Conservation (phyloP, 2,113 vertebrate genomes). For the Thunnus thynnus region DNA sequence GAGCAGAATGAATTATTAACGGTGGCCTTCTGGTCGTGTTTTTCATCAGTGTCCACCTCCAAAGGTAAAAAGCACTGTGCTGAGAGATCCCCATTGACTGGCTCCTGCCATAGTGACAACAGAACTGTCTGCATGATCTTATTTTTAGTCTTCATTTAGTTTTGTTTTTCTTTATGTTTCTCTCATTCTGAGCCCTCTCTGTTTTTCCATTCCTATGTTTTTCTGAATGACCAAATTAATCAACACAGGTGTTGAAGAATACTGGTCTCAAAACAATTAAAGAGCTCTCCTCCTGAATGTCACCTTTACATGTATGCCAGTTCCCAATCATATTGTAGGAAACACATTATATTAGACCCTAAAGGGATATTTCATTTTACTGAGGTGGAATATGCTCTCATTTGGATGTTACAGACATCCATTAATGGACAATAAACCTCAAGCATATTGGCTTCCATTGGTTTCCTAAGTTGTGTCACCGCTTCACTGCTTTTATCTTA, state of each 20-base stretch:
- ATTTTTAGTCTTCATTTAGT: slow-evolving; percentile 9
- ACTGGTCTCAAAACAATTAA: slow-evolving; percentile 34
- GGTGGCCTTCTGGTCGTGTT: slow-evolving; percentile 81
- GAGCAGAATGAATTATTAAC: slow-evolving; percentile 82
- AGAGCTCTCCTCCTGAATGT: neutral
- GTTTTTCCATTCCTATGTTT: slow-evolving; percentile 5
- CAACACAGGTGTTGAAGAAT: neutral
- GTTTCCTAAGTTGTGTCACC: neutral
- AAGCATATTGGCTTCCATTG: neutral
- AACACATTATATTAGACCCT: neutral
- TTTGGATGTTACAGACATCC: neutral
- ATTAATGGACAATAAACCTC: neutral
- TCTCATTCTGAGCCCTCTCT: slow-evolving; percentile 5
- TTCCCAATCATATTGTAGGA: neutral
- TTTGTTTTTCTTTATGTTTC: slow-evolving; percentile 16
- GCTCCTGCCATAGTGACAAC: slow-evolving; percentile 38
- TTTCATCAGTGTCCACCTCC: slow-evolving; percentile 79
- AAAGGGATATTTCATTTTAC: neutral
- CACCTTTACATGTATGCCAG: too few relatives aligned
- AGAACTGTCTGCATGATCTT: slow-evolving; percentile 5
- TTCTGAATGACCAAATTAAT: slow-evolving; percentile 26
- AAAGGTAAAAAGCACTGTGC: slow-evolving; percentile 64
- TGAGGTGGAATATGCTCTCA: neutral
- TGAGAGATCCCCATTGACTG: slow-evolving; percentile 65
- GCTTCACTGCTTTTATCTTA: neutral